Conservation (phyloP, 2,113 vertebrate species). For the Indicator maculatus region DNA sequence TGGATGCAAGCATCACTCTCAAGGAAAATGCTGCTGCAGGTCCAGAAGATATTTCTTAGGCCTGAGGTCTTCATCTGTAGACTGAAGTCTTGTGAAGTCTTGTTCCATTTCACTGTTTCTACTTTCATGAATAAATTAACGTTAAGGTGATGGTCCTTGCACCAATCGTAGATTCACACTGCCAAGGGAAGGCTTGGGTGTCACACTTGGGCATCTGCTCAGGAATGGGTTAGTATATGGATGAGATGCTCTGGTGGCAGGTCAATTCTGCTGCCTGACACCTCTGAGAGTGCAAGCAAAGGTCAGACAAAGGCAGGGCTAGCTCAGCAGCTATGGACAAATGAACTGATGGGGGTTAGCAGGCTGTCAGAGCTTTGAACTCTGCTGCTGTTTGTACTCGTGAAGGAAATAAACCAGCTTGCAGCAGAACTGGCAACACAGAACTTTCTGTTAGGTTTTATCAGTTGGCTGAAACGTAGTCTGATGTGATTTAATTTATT, state of each 20-base stretch:
- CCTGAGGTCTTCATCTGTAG: not conserved
- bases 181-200: not conserved
- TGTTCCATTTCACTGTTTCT: not conserved
- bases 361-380: slow-evolving; percentile 12
- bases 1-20: not conserved
- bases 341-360: not conserved
- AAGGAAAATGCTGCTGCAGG: not conserved
- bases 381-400: not conserved
- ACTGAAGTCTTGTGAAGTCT: not conserved
- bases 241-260: not conserved
- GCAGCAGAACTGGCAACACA: not conserved
- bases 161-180: not conserved
- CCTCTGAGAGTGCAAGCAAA: not conserved
- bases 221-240: not conserved
- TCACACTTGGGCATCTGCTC: not conserved
- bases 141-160: not conserved
- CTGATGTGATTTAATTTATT: not conserved
- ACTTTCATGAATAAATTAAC: not conserved
- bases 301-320: not conserved
- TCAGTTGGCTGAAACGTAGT: not conserved
- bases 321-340: not conserved
- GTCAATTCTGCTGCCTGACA: not conserved
- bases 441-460: not conserved
- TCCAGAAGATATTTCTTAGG: not conserved
- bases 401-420: slow-evolving; percentile 2